These are phyloP conservation scores for Sceloporus undulatus DNA, from an alignment of 2,113 vertebrate genomes.

Conservation along the genomic window DNA sequence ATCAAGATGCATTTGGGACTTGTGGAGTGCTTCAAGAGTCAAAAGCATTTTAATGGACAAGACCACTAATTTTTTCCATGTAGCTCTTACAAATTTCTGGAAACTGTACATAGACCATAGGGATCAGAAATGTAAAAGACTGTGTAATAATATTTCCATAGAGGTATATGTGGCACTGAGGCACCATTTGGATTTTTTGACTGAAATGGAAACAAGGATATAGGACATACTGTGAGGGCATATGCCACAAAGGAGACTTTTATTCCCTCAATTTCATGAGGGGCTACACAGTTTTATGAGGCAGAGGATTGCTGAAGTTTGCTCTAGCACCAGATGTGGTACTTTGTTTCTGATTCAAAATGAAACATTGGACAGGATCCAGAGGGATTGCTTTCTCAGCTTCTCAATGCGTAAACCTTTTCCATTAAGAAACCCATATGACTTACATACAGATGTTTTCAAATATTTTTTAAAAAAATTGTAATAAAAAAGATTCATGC, in stretches of 20 bases:
- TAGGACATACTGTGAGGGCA: conserved; percentile 38
- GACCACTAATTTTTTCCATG: conserved; percentile 33
- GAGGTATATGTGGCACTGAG: background rate
- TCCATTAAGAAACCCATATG: conserved; percentile 53
- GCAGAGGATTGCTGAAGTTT: conserved; percentile 70
- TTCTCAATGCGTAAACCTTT: conserved; percentile 63
- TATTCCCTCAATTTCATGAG: conserved; percentile 42
- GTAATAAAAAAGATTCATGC: background rate
- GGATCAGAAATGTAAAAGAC: conserved; percentile 37
- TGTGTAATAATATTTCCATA: conserved; percentile 24
- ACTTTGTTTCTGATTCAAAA: conserved; percentile 74
- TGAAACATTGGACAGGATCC: conserved; percentile 72
- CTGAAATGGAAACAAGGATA: conserved; percentile 47
- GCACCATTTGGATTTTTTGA: conserved; percentile 39
- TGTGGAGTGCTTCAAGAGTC: conserved; percentile 31
- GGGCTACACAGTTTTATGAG: conserved; percentile 57
- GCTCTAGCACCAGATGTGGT: conserved; percentile 69
- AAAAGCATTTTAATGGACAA: rapidly evolving
- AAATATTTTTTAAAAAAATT: background rate
- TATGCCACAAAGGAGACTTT: background rate
- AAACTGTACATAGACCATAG: conserved; percentile 21
- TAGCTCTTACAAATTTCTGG: conserved; percentile 52
- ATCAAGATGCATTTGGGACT: conserved; percentile 27
- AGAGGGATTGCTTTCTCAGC: conserved; percentile 72
- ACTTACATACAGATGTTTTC: conserved; percentile 62